Evolutionary conservation across 2,888 invertebrate genomes (phyloP), one percentile per base, ranked within the genome.

Genomic region (Spodoptera littoralis): DNA sequence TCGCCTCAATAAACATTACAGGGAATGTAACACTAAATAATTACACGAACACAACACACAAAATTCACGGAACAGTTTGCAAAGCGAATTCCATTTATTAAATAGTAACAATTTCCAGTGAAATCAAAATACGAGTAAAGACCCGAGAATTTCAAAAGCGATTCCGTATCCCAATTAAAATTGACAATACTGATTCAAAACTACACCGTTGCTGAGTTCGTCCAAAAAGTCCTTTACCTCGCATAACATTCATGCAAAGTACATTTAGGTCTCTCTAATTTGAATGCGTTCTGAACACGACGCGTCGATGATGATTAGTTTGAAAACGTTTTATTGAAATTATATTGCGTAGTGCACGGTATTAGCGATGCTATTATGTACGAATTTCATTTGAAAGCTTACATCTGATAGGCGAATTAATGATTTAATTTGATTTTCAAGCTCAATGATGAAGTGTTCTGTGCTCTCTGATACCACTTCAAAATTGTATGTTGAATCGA

Each of bases 311-410:
- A 50, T 58, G 56, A 73, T 77, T 70, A 65, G 61, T 50, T 61
- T 52, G 58, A 64, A 60, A 63, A 54, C 60, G 60, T 75, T 73
- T 73, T 52, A 75, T 77, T 73, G 77, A 69, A 73, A 76, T 74
- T 69, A 73, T 69, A 65, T 58, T 62, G 60, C 62, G 45, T 57
- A 27, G 52, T 44, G 50, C 44, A 47, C 22, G 42, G 55, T 62
- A 74, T 63, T 52, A 58, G 45, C 9, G 22, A 44, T 18, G 8
- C 3, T 44, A 12, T 56, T 56, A 41, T 56, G 18, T 57, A 44
- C 6, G 13, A 4, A 63, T 62, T 57, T 44, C 49, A 42, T 56
- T 70, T 18, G 64, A 4, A 9, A 52, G 49, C 61, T 60, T 57
- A 59, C 52, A 46, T 59, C 51, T 27, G 6, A 42, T 56, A 48